Evolutionary conservation across 64 coral and sea anemone genomes (phyloP), one percentile per base, ranked within the genome.

Genomic region (Anthopleura sola): DNA sequence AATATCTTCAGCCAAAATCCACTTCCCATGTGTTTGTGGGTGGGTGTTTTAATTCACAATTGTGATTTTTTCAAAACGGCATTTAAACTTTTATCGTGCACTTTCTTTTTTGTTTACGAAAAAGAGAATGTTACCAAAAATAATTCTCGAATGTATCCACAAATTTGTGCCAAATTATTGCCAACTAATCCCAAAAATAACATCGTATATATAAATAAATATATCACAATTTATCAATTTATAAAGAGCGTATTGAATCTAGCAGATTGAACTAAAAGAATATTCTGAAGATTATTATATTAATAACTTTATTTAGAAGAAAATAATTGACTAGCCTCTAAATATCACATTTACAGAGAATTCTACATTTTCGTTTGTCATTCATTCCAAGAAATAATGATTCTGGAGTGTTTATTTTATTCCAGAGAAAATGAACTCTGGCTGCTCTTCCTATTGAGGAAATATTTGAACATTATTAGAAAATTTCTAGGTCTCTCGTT

Each of bases 211-310:
- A 34, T 71, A 71, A 31, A 29, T 68, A 68, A 1, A 32, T 71
- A 71, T 71, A 71, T 32, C 8, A 8, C n/a, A 71, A 32, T 71
- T 71, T 71, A 71, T 71, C 66, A 34, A 71, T 71, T 71, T 71
- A 71, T 71, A 28, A 32, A 36, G 66, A 24, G 26, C 5, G 16
- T 28, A 66, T 10, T 66, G 11, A 71, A 71, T 71, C 12, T 29
- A 12, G 28, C n/a, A 16, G 31, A 32, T 71, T 32, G 29, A 71
- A n/a, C 20, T 8, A 34, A 15, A 32, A 34, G 34, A 31, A 36
- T 71, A 71, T 33, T 71, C 66, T 34, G 58, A 34, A 44, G 40
- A 44, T 44, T 71, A 71, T 71, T 71, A 71, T 15, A 71, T 71
- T 71, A 71, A 71, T 71, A 15, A 34, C 66, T 71, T 71, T 71